These are phyloP conservation scores for Poecilia gillii DNA, from an alignment of 2,797 vertebrate genomes.

Conservation along the genomic window DNA sequence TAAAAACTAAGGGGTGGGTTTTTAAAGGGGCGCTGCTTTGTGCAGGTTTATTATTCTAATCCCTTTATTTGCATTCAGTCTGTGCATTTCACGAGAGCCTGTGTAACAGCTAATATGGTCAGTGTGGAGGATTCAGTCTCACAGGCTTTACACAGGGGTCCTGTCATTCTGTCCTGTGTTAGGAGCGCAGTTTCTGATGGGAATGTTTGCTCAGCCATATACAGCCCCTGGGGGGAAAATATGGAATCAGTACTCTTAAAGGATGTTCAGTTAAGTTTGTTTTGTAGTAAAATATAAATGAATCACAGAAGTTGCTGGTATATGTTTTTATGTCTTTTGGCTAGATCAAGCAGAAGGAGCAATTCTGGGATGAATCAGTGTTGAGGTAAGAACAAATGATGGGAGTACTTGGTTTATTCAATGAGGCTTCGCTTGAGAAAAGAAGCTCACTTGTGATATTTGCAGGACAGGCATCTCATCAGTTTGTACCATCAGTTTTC, in stretches of 20 bases:
- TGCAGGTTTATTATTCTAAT: not conserved
- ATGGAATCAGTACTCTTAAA: not conserved
- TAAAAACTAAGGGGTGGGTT: not conserved
- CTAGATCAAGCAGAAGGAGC: not conserved
- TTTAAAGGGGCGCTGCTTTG: not conserved
- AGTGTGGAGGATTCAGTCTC: not conserved
- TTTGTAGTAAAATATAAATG: not conserved
- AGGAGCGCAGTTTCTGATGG: not conserved
- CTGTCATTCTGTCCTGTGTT: not conserved
- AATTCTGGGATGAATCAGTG: not conserved
- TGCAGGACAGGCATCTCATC: not conserved
- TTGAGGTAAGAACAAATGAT: not conserved
- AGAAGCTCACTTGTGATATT: not conserved
- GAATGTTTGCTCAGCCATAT: not conserved
- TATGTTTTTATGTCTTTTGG: not conserved
- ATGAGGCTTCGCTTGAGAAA: no score
- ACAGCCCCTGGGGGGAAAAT: not conserved
- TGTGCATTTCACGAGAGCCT: not conserved
- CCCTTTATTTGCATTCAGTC: not conserved
- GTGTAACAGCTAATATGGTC: not conserved
- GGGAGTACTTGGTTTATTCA: not conserved
- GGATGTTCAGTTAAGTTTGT: not conserved
- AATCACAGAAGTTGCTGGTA: not conserved
- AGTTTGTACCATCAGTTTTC: not conserved
- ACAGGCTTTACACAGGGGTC: not conserved